Evolutionary conservation across 2,888 invertebrate genomes (phyloP).

Genomic region (Hyalella azteca): DNA sequence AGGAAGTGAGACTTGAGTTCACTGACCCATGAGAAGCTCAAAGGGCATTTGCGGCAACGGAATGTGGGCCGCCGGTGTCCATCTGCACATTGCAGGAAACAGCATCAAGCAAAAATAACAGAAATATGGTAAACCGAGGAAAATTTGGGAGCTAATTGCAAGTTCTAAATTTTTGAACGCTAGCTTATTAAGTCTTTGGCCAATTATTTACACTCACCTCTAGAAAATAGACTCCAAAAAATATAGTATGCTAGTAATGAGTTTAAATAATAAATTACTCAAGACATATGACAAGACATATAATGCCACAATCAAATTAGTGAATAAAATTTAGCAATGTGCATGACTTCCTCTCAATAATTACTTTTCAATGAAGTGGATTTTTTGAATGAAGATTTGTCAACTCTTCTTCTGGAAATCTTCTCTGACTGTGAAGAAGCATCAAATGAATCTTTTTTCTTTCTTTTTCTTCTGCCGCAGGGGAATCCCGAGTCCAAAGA

Average conservation of each 20-base stretch:
- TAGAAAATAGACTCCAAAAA: too few relatives aligned
- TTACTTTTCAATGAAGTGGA: slow-evolving; percentile 9
- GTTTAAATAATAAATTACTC: too few relatives aligned
- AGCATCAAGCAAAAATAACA: too few relatives aligned
- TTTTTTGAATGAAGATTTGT: not conserved
- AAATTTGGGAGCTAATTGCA: too few relatives aligned
- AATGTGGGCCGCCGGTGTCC: not conserved
- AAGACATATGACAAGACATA: too few relatives aligned
- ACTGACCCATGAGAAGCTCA: slow-evolving; percentile 52
- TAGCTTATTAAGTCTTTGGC: too few relatives aligned
- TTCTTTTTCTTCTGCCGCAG: not conserved
- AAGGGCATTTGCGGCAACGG: slow-evolving; percentile 50
- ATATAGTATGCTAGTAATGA: too few relatives aligned
- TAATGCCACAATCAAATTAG: too few relatives aligned
- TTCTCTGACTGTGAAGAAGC: not conserved
- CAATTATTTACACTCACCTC: too few relatives aligned
- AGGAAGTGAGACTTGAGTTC: slow-evolving; percentile 50
- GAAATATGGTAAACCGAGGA: too few relatives aligned
- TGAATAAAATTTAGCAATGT: too few relatives aligned
- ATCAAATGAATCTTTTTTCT: not conserved
- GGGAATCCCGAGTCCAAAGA: not conserved
- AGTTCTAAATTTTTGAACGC: too few relatives aligned
- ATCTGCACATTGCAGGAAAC: not conserved
- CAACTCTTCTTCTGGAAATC: not conserved
- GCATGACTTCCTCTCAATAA: not conserved